Base-by-base conservation (phyloP, 2,113 vertebrate genomes). In the Hemichromis elongatus region DNA sequence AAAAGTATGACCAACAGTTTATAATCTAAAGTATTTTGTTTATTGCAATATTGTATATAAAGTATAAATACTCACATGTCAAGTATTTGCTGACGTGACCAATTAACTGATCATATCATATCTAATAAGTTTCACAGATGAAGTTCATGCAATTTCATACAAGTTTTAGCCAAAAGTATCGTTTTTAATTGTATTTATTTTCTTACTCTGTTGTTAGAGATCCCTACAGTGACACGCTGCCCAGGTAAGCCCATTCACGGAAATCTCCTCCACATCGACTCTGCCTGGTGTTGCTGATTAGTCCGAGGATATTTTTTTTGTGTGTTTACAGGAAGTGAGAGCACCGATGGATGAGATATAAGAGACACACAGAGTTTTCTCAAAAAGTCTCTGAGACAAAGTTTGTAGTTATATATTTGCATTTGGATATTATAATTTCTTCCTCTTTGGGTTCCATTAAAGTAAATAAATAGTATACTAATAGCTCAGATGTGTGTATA, bases 191-290 rank as follows among this genome's bases (percentile, higher is more conserved):
- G n/a, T 9, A 21, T 63, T 66, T 5, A 40, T 26, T 70, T 85
- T 56, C 33, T 26, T 54, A 35, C 13, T 81, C 2, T 81, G 83
- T 52, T 82, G 10, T 24, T 16, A 96, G 96, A 53, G 96, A 96
- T 19, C 96, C 95, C 3, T 94, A 96, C 89, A 88, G 91, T 19
- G 96, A 96, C 89, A 92, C 95, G 0, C 87, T 96, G 79, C 95
- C 96, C 88, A 95, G 96, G 95, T 96, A 91, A 94, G 83, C 9
- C 8, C 56, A 56, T 12, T 11, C 5, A 3, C 7, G 14, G 6
- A 5, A 55, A 30, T 12, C 24, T 50, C 68, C 68, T 12, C 4
- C 10, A 0, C 35, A 11, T 5, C 50, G 16, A 52, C 11, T 81
- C 5, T 40, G 4, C 3, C 42, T 19, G 7, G 26, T 19, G 7